phyloP scores from a whole-genome alignment of 2,113 vertebrate genomes.

The Damaliscus lunatus region DNA sequence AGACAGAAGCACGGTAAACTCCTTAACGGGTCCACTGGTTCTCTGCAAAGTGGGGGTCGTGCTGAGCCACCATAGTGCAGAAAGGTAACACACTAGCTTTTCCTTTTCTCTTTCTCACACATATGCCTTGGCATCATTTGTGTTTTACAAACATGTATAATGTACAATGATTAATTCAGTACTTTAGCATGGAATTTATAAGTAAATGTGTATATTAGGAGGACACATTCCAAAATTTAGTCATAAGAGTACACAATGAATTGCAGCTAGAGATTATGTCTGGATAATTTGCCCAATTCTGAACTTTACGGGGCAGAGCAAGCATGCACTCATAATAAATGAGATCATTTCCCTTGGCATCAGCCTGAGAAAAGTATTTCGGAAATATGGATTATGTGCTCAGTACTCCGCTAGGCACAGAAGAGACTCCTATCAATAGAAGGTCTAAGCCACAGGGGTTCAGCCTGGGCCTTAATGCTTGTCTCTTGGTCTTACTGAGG shows the following conservation, averaged over 20 bases:
- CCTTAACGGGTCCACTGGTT: background rate
- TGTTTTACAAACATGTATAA: background rate
- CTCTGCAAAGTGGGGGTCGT: background rate
- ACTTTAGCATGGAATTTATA: background rate
- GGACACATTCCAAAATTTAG: background rate
- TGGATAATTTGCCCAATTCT: background rate
- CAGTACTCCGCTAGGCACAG: background rate
- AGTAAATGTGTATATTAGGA: background rate
- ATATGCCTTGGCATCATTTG: background rate
- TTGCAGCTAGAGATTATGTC: background rate
- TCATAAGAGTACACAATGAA: background rate
- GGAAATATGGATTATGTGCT: background rate
- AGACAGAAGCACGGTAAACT: background rate
- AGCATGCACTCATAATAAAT: background rate
- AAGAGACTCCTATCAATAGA: background rate
- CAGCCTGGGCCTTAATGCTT: too few relatives aligned
- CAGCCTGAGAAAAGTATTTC: background rate
- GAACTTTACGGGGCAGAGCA: background rate
- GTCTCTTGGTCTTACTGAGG: background rate
- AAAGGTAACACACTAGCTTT: background rate
- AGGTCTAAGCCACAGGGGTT: background rate
- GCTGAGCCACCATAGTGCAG: accelerated
- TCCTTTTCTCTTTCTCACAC: background rate
- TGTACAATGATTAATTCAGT: background rate
- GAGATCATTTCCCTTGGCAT: background rate